Percentiles rank a stretch among this genome's conserved stretches.
Evolutionary conservation across 2,113 vertebrate species (phyloP).

Genomic region (Zapus hudsonius): DNA sequence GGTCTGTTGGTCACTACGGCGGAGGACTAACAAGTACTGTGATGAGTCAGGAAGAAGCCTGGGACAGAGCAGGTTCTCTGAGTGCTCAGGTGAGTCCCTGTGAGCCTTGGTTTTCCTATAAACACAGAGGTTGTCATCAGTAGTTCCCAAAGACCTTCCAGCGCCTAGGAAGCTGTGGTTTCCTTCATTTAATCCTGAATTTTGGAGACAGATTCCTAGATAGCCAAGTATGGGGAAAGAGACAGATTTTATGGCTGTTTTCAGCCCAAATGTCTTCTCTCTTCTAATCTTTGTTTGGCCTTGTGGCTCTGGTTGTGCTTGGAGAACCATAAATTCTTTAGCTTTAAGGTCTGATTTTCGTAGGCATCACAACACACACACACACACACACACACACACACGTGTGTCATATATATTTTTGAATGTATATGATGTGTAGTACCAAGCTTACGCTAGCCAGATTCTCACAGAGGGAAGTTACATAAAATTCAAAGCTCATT

Average conservation of each 20-base stretch:
- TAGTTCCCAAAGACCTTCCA: neutral
- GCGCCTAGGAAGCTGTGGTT: neutral
- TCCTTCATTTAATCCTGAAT: constrained; percentile 14
- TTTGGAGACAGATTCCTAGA: neutral
- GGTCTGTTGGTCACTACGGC: neutral
- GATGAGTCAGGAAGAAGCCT: accelerated
- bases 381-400: too few relatives aligned
- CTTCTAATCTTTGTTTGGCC: constrained; percentile 47
- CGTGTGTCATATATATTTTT: too few relatives aligned
- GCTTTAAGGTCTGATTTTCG: constrained; percentile 36
- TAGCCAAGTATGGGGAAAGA: neutral
- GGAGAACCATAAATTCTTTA: constrained; percentile 38
- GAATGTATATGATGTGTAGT: neutral
- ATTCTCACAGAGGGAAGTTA: neutral
- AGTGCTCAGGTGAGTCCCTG: neutral
- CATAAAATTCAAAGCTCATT: neutral
- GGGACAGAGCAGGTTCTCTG: too few relatives aligned
- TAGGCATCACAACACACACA: too few relatives aligned
- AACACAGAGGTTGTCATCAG: neutral
- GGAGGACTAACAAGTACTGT: neutral
- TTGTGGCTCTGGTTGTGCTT: constrained; percentile 9
- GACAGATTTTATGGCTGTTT: constrained; percentile 13
- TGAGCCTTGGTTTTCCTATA: constrained; percentile 7
- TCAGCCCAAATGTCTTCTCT: neutral
- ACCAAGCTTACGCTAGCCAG: neutral